phyloP scores from a whole-genome alignment of 2,113 vertebrate species.

The Onychorhynchus coronatus region DNA sequence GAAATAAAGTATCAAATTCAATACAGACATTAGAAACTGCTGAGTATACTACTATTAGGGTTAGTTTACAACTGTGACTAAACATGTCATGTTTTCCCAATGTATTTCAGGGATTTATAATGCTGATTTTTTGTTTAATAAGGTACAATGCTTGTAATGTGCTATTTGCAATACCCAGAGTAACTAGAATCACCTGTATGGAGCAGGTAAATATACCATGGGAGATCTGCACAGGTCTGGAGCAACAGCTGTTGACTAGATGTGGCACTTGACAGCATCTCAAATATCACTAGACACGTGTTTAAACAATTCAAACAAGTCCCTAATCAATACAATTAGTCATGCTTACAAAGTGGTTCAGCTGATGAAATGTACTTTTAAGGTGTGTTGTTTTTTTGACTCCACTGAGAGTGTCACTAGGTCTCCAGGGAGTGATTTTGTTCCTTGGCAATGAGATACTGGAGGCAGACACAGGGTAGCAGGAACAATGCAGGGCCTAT shows the following conservation, averaged over 20 bases:
- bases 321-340: not conserved
- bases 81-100: not conserved
- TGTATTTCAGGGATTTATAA: not conserved
- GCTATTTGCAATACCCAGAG: not conserved
- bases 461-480: not conserved
- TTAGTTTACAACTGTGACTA: not conserved
- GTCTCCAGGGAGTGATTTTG: not conserved
- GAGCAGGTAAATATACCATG: not conserved
- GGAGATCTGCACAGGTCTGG: not conserved
- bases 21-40: not conserved
- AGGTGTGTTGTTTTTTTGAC: not conserved
- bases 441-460: not conserved
- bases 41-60: not conserved
- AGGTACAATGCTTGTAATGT: not conserved
- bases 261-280: not conserved
- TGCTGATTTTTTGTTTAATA: not conserved
- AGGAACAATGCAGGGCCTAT: not conserved
- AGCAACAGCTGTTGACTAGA: not conserved
- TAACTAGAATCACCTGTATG: not conserved
- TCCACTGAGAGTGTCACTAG: not conserved
- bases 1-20: not conserved
- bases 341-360: not conserved
- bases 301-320: not conserved
- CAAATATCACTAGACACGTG: not conserved
- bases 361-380: not conserved